Evolutionary conservation across 2,797 vertebrate species (phyloP), one percentile per base, ranked within the genome.

Genomic region (Malacoraja senta): DNA sequence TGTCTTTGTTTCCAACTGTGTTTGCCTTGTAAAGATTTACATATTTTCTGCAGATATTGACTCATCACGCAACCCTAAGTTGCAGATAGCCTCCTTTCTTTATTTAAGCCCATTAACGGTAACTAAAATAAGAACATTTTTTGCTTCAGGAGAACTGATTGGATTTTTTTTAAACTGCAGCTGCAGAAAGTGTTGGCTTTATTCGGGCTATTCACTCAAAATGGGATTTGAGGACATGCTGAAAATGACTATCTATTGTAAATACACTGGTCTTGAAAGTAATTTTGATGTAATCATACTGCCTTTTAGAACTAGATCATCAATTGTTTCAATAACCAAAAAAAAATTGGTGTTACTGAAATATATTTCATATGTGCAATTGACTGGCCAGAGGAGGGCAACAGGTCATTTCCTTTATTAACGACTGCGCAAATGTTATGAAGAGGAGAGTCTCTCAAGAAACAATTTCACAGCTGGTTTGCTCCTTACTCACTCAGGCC

Each of bases 11-110:
- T 99, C 98, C 98, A 97, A 97, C 97, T 98, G 98, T 99, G 99
- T 99, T 99, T 99, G 98, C 98, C 98, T 98, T 99, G 99, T 99
- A 99, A 99, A 99, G 99, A 99, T 99, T 99, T 99, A 99, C 99
- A 99, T 99, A 99, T 92, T 92, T 92, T 92, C 90, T 92, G 90
- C 90, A 92, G 90, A 92, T 99, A 99, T 99, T 99, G 98, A 99
- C 99, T 99, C 99, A 99, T 99, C 99, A 99, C 98, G 97, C 98
- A 99, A 99, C 98, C 99, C 99, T 98, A 98, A 99, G 98, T 99
- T 98, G 98, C 98, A 98, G 98, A 99, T 99, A 98, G 98, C 98
- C 98, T 97, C 97, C 97, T 96, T 97, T 97, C 97, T 97, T 97
- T 97, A 97, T 97, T 97, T 97, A 97, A 97, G 97, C 97, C 97